Evolutionary conservation across 1,140 invertebrate genomes (phyloP), one percentile per base, ranked within the genome.

Genomic region (Brachionus angularis): DNA sequence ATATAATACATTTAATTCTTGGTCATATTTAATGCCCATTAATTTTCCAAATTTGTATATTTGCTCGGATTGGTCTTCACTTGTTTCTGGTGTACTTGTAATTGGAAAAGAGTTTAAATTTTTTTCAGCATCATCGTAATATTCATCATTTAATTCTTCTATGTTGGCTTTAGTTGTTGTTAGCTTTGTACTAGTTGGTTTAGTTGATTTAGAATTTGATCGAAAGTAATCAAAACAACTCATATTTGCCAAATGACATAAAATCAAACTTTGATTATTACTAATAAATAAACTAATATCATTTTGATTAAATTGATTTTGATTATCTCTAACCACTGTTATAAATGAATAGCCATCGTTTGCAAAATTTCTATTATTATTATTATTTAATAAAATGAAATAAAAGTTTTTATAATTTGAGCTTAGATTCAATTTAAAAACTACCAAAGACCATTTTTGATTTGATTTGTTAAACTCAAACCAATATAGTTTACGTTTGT

Each of bases 141-240:
- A 31, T 39, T 58, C 18, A 2, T 39, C 53, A 29, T 29, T 29
- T 42, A 58, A 21, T 23, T 39, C 53, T 23, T 39, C 27, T 5
- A 47, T 23, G 10, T 18, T 29, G 5, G 10, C 39, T 10, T 33
- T 34, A 46, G n/a, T 47, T 7, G 23, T 67, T 14, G 14, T 31
- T 12, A n/a, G 39, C 10, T 18, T 8, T 2, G 53, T 39, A 1
- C 33, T 58, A 2, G 53, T 58, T 21, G 18, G 8, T 58, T 34
- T 27, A 23, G 34, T 58, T 10, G 53, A 58, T 21, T 58, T 34
- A 33, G 39, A 39, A n/a, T 31, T 39, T 0, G 29, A n/a, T 42
- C 47, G 21, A 47, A 67, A 67, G 21, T 67, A 67, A 18, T 67
- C 62, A 10, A 67, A n/a, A 67, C 62, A 67, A n/a, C 29, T 67